Evolutionary conservation across 2,113 vertebrate species (phyloP).

Genomic region (Parotia lawesii): DNA sequence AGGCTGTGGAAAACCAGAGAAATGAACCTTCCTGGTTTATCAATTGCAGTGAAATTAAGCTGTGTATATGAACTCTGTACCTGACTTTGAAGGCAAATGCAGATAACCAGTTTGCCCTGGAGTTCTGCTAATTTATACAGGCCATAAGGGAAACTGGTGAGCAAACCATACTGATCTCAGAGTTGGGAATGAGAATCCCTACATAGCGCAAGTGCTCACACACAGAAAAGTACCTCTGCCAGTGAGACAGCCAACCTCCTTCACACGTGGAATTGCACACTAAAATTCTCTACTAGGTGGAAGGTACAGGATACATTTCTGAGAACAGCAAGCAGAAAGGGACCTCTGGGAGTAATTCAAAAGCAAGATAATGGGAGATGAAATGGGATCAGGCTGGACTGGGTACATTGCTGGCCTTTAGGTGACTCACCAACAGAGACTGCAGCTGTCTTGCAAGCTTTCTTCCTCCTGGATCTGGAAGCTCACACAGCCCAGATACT

Average conservation of each 20-base stretch:
- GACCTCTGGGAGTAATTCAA: neutral
- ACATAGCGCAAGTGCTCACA: rapidly evolving
- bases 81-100: neutral
- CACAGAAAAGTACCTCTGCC: neutral
- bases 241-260: neutral
- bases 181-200: neutral
- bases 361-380: neutral
- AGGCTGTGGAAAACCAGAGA: neutral
- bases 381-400: neutral
- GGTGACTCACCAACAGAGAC: neutral
- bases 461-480: neutral
- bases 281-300: neutral
- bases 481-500: neutral
- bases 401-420: neutral
- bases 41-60: neutral
- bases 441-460: neutral
- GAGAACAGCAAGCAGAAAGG: neutral
- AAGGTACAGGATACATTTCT: neutral
- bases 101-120: neutral
- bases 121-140: neutral
- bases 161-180: neutral
- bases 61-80: neutral
- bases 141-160: neutral
- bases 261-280: too few species aligned
- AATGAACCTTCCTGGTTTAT: slow-evolving; percentile 1